Conservation (phyloP, 1,140 invertebrate genomes). For the Brachionus plicatilis region DNA sequence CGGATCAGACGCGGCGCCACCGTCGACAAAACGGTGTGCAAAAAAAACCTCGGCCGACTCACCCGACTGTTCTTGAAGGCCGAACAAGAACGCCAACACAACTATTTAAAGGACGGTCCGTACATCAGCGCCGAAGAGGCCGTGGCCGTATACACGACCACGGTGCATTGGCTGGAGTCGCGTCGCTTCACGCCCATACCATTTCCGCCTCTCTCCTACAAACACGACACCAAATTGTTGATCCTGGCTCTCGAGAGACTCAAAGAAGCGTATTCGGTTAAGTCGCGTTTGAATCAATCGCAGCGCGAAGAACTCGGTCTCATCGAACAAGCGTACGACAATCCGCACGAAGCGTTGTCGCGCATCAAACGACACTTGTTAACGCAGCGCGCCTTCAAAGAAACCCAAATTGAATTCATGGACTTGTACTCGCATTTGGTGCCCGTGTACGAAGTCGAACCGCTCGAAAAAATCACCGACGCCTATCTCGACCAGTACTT, state of each 20-base stretch:
- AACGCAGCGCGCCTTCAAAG: slow-evolving; percentile 95
- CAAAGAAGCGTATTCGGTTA: slow-evolving; percentile 98
- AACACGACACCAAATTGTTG: slow-evolving; percentile 96
- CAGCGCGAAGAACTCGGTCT: slow-evolving; percentile 95
- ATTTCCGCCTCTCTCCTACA: slow-evolving; percentile 96
- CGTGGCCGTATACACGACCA: slow-evolving; percentile 98
- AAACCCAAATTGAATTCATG: slow-evolving; percentile 99
- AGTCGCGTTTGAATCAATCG: slow-evolving; percentile 94
- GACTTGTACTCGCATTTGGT: slow-evolving; percentile 97
- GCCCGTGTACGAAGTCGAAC: slow-evolving; percentile 97
- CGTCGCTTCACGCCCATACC: slow-evolving; percentile 95
- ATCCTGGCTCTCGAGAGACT: slow-evolving; percentile 91
- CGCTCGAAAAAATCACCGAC: slow-evolving; percentile 97
- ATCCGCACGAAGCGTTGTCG: slow-evolving; percentile 96
- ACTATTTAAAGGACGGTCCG: slow-evolving; percentile 97
- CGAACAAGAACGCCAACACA: slow-evolving; percentile 97
- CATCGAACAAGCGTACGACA: slow-evolving; percentile 99
- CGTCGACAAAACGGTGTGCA: slow-evolving; percentile 95
- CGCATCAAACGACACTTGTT: slow-evolving; percentile 97
- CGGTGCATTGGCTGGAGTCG: slow-evolving; percentile 97
- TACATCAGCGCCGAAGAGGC: slow-evolving; percentile 99
- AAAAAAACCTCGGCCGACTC: slow-evolving; percentile 94
- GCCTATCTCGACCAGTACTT: slow-evolving; percentile 99
- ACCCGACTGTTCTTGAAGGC: slow-evolving; percentile 95
- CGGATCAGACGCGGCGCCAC: slow-evolving; percentile 63